phyloP scores from a whole-genome alignment of 2,113 vertebrate genomes.

The Pantherophis guttatus region DNA sequence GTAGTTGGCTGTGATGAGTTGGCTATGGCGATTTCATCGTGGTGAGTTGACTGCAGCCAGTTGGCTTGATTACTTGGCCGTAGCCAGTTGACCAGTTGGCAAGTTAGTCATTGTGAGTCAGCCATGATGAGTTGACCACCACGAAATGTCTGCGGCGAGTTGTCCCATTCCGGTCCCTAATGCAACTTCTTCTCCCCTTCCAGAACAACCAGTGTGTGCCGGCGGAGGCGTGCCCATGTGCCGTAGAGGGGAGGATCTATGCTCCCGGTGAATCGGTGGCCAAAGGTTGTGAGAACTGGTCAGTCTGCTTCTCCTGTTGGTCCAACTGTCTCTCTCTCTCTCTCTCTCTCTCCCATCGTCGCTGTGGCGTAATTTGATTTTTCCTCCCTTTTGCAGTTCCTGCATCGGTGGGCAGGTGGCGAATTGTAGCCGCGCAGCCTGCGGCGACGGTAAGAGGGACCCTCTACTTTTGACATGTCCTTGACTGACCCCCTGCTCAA shows the following conservation, averaged over 20 bases:
- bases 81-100: rapidly evolving
- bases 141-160: too few relatives aligned
- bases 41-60: too few relatives aligned
- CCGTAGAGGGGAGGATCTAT: constrained; percentile 67
- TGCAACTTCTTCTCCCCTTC: background rate
- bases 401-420: constrained; percentile 75
- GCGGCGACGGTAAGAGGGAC: constrained; percentile 70
- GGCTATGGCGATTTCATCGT: too few relatives aligned
- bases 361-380: rapidly evolving
- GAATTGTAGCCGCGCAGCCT: constrained; percentile 74
- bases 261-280: constrained; percentile 66
- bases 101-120: too few relatives aligned
- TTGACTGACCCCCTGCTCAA: too few relatives aligned
- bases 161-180: too few relatives aligned
- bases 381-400: constrained; percentile 64
- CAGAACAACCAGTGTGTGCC: constrained; percentile 71
- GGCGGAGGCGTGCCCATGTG: constrained; percentile 72
- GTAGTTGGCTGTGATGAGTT: too few relatives aligned
- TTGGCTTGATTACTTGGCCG: too few relatives aligned
- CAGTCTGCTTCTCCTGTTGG: background rate
- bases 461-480: too few relatives aligned
- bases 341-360: constrained; percentile 30
- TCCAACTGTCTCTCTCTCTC: too few relatives aligned
- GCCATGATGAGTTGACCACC: too few relatives aligned
- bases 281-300: constrained; percentile 84